Evolutionary conservation across 2,888 invertebrate species (phyloP).

Genomic region (Microplitis manilae): DNA sequence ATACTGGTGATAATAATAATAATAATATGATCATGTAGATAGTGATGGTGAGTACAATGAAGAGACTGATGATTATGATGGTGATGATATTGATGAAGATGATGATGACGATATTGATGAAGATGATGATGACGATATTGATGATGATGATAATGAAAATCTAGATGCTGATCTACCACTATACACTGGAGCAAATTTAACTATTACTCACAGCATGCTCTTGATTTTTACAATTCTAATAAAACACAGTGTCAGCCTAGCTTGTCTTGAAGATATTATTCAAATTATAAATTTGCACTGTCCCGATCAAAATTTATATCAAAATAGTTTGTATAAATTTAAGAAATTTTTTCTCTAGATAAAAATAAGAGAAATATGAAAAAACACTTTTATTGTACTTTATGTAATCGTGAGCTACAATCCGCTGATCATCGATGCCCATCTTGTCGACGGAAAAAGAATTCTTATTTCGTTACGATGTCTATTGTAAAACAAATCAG

Average conservation of each 20-base stretch:
- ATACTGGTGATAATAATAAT: too few species aligned
- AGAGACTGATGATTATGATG: neutral
- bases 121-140: too few species aligned
- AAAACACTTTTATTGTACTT: conserved; percentile 9
- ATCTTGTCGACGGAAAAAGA: neutral
- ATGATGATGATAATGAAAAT: neutral
- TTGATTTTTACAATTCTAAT: conserved; percentile 37
- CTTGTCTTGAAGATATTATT: conserved; percentile 39
- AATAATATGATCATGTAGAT: too few species aligned
- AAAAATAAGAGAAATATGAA: conserved; percentile 1
- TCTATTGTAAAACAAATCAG: conserved; percentile 1
- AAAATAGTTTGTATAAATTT: conserved; percentile 41
- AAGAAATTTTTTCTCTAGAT: conserved; percentile 34
- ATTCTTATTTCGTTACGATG: conserved; percentile 9
- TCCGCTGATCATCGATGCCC: neutral
- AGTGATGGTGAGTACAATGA: too few species aligned
- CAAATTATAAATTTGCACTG: conserved; percentile 22
- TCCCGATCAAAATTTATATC: conserved; percentile 13
- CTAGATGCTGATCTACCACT: conserved; percentile 30
- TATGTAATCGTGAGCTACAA: neutral
- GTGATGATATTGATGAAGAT: neutral
- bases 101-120: too few species aligned
- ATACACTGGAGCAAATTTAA: conserved; percentile 35
- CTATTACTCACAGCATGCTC: conserved; percentile 39
- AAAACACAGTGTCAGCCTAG: conserved; percentile 30